A percentile compares a stretch with the other conserved stretches of the same genome.
Evolutionary conservation across 2,797 vertebrate genomes (phyloP).

Genomic region (Sebastes taczanowskii): DNA sequence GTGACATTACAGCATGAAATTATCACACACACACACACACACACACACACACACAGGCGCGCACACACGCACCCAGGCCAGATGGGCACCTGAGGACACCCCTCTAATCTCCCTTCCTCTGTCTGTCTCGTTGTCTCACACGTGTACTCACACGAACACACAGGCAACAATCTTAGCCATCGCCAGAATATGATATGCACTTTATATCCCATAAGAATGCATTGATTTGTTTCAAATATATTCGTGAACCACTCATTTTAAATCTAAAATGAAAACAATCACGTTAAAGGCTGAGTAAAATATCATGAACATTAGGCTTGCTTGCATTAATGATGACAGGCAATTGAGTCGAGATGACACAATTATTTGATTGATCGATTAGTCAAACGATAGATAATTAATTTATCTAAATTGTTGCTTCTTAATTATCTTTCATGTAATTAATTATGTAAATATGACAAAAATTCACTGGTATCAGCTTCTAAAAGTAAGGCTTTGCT

Average conservation of each 20-base stretch:
- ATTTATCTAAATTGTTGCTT: not conserved
- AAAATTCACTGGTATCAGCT: not conserved
- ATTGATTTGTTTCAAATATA: not conserved
- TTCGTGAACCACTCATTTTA: not conserved
- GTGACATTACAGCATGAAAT: conserved; percentile 22
- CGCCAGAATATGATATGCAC: not conserved
- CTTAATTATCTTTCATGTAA: not conserved
- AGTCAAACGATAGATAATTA: not conserved
- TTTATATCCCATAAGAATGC: not conserved
- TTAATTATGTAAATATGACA: not conserved
- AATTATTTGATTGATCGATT: not conserved
- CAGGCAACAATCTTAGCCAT: not conserved
- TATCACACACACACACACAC: not conserved
- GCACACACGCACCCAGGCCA: conserved; percentile 5
- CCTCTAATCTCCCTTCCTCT: conserved; percentile 12
- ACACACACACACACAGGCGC: not conserved
- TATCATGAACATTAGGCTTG: not conserved
- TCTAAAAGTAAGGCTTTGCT: not conserved
- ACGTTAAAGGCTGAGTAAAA: not conserved
- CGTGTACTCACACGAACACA: not conserved
- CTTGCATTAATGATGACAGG: not conserved
- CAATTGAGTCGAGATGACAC: not conserved
- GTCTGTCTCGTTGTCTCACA: conserved; percentile 26
- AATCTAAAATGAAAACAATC: not conserved
- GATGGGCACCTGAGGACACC: conserved; percentile 47